phyloP scores from a whole-genome alignment of 2,888 invertebrate genomes.

The Andrena fulva region DNA sequence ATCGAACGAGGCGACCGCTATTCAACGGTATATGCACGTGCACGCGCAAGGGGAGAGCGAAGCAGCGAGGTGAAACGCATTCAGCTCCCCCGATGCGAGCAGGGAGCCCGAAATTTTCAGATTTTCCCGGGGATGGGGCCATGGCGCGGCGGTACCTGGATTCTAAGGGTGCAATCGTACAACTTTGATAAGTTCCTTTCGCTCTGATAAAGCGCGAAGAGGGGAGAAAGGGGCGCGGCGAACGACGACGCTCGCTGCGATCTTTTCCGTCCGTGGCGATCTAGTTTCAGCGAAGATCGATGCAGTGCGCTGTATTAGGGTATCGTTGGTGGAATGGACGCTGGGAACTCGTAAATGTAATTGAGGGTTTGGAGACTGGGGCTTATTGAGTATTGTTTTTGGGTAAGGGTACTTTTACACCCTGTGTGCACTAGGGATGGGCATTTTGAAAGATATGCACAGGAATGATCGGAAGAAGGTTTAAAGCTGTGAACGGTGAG shows the following conservation, averaged over 20 bases:
- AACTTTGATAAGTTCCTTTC: slow-evolving; percentile 37
- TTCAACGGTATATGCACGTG: slow-evolving; percentile 1
- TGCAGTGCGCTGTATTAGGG: too few species aligned
- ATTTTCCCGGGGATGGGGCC: slow-evolving; percentile 27
- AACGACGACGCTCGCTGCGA: background rate
- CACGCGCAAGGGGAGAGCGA: background rate
- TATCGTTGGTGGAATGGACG: too few species aligned
- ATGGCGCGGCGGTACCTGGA: background rate
- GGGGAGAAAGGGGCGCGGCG: background rate
- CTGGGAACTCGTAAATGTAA: too few species aligned
- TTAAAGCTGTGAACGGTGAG: too few species aligned
- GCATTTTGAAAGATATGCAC: too few species aligned
- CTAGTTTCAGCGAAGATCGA: background rate
- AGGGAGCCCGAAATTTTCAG: slow-evolving; percentile 36
- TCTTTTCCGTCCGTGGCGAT: background rate
- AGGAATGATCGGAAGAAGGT: too few species aligned
- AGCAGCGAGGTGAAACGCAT: slow-evolving; percentile 24
- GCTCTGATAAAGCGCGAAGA: background rate
- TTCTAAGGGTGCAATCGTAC: slow-evolving; percentile 15
- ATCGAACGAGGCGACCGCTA: background rate
- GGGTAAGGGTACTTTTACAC: too few species aligned
- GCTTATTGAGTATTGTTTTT: too few species aligned
- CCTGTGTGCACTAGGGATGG: too few species aligned
- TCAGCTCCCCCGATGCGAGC: slow-evolving; percentile 32
- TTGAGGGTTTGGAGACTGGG: too few species aligned